Evolutionary conservation across 2,113 vertebrate species (phyloP).

Genomic region (Hylia prasina): DNA sequence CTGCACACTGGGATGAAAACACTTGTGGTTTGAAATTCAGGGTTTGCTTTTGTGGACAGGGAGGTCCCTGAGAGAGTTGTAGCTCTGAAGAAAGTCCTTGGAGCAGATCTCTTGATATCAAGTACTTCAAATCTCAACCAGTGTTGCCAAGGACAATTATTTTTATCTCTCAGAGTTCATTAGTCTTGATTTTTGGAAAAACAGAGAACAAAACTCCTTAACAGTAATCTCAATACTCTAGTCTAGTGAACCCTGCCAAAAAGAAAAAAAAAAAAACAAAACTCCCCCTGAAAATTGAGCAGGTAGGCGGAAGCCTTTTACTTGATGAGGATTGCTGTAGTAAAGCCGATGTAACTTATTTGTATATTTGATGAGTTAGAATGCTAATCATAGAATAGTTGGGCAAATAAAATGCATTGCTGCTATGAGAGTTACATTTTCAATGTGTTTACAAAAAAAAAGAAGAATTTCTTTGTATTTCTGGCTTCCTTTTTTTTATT

Average conservation of each 20-base stretch:
- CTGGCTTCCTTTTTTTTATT: neutral
- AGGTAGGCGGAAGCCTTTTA: neutral
- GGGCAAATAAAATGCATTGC: neutral
- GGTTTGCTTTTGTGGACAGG: neutral
- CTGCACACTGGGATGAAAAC: neutral
- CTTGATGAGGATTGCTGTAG: neutral
- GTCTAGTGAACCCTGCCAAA: neutral
- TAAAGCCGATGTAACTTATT: neutral
- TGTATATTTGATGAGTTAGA: neutral
- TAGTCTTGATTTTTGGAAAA: neutral
- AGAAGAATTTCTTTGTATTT: neutral
- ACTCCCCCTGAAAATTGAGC: accelerated
- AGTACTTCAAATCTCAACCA: neutral
- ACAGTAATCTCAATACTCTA: neutral
- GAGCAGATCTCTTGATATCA: neutral
- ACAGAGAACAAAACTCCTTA: accelerated
- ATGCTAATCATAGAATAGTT: neutral
- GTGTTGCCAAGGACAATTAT: neutral
- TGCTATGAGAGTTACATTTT: neutral
- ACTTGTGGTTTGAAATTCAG: neutral
- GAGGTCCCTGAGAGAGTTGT: neutral
- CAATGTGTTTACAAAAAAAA: neutral
- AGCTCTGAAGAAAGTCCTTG: neutral
- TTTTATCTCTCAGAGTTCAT: neutral
- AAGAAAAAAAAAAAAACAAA: neutral